Evolutionary conservation across 1,140 invertebrate genomes (phyloP), one percentile per base, ranked within the genome.

Genomic region (Eciton burchellii): DNA sequence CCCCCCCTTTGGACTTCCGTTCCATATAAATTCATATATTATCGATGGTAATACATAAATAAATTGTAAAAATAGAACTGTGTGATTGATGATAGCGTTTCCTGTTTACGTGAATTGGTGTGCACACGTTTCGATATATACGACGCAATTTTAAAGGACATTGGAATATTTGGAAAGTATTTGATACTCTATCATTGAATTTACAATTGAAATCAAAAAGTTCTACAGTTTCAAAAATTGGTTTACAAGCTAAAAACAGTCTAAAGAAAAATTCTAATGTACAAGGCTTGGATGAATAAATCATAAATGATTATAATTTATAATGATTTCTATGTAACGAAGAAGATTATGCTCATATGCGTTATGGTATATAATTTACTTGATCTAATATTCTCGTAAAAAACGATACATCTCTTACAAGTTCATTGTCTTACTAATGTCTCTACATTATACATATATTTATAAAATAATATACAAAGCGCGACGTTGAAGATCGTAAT

Each of bases 1-100:
- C 19, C 3, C 12, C 49, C 19, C 3, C 12, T 1, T 21, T 56
- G 35, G 21, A 49, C 11, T 76, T 76, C 3, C n/a, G 1, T 65
- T 65, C 2, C 21, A n/a, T 63, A 63, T 29, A 57, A 21, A 72
- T 57, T n/a, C 24, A 41, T 59, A 73, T n/a, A 65, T 65, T n/a
- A n/a, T 52, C 45, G 12, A 60, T 76, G 19, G 63, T 45, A 79
- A 81, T 84, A 54, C 76, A 43, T 82, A 85, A 86, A 86, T 82
- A 85, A 86, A 86, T 85, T 70, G 70, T 82, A 82, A 81, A 86
- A 54, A 82, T 82, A 85, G 41, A 81, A 82, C 54, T 70, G 47
- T 82, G 52, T 66, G 62, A 81, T 81, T 84, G 68, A 49, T 84
- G 26, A 62, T 81, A 81, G 26, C 54, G 47, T 52, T 66, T 81